Evolutionary conservation across 2,113 vertebrate genomes (phyloP).

Genomic region (Tenrec ecaudatus): DNA sequence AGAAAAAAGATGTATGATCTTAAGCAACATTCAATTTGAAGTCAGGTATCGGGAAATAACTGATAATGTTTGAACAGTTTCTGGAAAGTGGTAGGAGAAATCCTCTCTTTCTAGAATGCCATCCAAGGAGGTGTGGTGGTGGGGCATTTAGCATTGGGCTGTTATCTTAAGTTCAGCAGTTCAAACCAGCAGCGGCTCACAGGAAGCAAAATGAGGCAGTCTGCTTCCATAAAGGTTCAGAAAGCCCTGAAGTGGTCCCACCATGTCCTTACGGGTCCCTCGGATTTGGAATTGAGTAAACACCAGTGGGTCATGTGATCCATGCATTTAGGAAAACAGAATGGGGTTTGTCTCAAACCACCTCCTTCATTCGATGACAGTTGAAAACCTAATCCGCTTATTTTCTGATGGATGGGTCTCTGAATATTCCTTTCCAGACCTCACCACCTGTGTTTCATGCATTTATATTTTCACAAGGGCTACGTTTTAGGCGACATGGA

Average conservation of each 20-base stretch:
- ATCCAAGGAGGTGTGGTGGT: not conserved
- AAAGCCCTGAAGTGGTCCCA: no score
- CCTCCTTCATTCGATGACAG: not conserved
- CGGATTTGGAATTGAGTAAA: no score
- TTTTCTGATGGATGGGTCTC: not conserved
- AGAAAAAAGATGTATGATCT: constrained; percentile 55
- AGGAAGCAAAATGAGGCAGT: no score
- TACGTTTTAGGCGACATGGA: not conserved
- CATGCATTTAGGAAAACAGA: not conserved
- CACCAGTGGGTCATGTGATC: no score
- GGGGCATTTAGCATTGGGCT: no score
- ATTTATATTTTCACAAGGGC: not conserved
- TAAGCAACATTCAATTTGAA: constrained; percentile 37
- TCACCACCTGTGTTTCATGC: not conserved
- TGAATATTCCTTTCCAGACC: not conserved
- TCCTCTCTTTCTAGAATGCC: not conserved
- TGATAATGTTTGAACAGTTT: constrained; percentile 59
- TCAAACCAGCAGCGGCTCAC: no score
- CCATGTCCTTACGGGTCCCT: no score
- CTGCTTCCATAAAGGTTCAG: no score
- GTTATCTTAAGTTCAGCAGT: no score
- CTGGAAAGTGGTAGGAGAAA: constrained; percentile 35
- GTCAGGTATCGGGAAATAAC: not conserved
- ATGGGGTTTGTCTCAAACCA: not conserved
- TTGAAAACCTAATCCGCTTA: not conserved